Evolutionary conservation across 2,888 invertebrate species (phyloP).

Genomic region (Ectemnius continuus): DNA sequence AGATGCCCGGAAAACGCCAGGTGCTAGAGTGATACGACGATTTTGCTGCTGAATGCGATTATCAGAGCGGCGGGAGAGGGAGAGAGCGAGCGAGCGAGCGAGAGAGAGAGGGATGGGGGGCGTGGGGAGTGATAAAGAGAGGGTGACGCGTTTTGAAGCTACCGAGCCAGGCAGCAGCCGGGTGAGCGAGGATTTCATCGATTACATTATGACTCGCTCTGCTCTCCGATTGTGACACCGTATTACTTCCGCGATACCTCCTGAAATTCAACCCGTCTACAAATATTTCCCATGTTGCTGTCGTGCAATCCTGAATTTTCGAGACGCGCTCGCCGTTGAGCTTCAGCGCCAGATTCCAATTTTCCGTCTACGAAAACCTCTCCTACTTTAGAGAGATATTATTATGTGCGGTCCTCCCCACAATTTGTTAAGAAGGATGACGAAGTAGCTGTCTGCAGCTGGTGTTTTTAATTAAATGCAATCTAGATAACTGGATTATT

Average conservation of each 20-base stretch:
- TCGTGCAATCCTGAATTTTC: background rate
- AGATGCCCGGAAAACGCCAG: constrained; percentile 40
- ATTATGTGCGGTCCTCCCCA: too few relatives aligned
- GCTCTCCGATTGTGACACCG: constrained; percentile 15
- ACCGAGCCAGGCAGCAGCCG: background rate
- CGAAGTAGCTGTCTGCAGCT: too few relatives aligned
- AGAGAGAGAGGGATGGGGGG: background rate
- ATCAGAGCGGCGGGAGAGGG: constrained; percentile 10
- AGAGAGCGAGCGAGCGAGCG: background rate
- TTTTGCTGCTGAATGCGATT: constrained; percentile 32
- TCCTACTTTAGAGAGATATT: too few relatives aligned
- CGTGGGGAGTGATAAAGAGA: background rate
- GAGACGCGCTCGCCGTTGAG: too few relatives aligned
- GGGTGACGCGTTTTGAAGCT: background rate
- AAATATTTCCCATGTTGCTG: background rate
- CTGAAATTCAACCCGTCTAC: background rate
- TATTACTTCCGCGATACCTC: constrained; percentile 16
- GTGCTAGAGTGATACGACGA: constrained; percentile 41
- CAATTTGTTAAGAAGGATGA: too few relatives aligned
- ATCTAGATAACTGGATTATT: too few relatives aligned
- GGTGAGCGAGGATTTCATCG: constrained; percentile 15
- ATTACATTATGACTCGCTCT: constrained; percentile 10
- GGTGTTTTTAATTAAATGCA: too few relatives aligned
- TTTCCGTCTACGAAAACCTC: too few relatives aligned
- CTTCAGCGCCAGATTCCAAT: too few relatives aligned